A percentile compares a stretch with the other conserved stretches of the same genome.
Conservation (phyloP, 2,113 vertebrate genomes). For the Pleuronectes platessa region DNA sequence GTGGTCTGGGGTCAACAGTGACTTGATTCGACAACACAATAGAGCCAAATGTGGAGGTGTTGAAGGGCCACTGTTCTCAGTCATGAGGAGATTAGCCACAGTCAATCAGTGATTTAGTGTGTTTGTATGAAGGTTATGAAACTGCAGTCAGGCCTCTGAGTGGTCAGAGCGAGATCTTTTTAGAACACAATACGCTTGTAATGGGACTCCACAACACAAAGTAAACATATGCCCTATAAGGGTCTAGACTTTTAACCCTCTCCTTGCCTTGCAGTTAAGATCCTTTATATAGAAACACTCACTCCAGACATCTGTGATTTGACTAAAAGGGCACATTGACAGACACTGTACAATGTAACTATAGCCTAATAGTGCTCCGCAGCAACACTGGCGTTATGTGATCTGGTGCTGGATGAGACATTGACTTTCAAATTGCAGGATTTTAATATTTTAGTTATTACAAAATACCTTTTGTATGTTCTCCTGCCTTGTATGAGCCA, state of each 20-base stretch:
- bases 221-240: conserved; percentile 59
- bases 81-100: conserved; percentile 65
- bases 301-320: conserved; percentile 46
- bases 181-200: conserved; percentile 46
- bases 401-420: background rate
- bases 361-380: conserved; percentile 52
- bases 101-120: conserved; percentile 47
- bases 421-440: background rate
- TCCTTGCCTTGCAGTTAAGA: conserved; percentile 9
- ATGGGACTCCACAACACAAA: conserved; percentile 41
- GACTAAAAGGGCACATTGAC: conserved; percentile 45
- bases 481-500: conserved; percentile 4
- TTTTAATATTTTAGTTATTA: background rate
- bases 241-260: conserved; percentile 47
- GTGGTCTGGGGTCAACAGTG: conserved; percentile 13
- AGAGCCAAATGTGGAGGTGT: conserved; percentile 33
- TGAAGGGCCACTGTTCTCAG: conserved; percentile 43
- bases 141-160: conserved; percentile 42
- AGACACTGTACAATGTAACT: conserved; percentile 51
- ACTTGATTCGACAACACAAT: conserved; percentile 46
- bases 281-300: conserved; percentile 53
- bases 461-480: background rate
- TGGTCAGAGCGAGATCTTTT: conserved; percentile 31
- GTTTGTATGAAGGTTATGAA: conserved; percentile 64
- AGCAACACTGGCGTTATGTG: conserved; percentile 9